Base-by-base conservation (phyloP, 30 jellyfish, hydroid and myxozoan species). In the Sanderia malayensis region DNA sequence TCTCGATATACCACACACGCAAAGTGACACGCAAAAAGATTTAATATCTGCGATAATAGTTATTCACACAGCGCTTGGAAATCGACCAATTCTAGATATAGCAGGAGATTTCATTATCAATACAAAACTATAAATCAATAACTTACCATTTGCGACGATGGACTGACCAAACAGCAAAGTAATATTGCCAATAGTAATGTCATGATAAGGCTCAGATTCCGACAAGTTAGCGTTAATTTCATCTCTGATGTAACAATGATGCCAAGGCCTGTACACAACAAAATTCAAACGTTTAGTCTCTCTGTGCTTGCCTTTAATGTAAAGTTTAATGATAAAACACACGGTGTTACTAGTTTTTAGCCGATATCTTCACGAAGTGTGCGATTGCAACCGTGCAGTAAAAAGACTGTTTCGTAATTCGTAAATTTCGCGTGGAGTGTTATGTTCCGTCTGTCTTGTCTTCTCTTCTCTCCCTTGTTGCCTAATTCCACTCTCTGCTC, bases 251-350 rank as follows among this genome's bases (percentile, higher is more conserved):
- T n/a, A n/a, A n/a, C n/a, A n/a, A n/a, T n/a, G n/a, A n/a, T n/a
- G 23, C 64, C 64, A 49, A 49, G 64, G 23, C 64, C 64, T 49
- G 64, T 19, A 49, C 64, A 49, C 64, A 49, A 49, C 64, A 49
- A 49, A 49, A 49, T 19, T 24, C 27, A 49, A 49, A 27, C n/a
- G 18, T 27, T 58, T 58, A n/a, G n/a, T n/a, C n/a, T n/a, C n/a
- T n/a, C n/a, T n/a, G n/a, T n/a, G n/a, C n/a, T n/a, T n/a, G n/a
- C n/a, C n/a, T n/a, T n/a, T n/a, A n/a, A n/a, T n/a, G n/a, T n/a
- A n/a, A n/a, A n/a, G n/a, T n/a, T n/a, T n/a, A n/a, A n/a, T n/a
- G n/a, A n/a, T n/a, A n/a, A n/a, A n/a, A n/a, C n/a, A n/a, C n/a
- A n/a, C n/a, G n/a, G n/a, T n/a, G n/a, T n/a, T n/a, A n/a, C n/a